A percentile compares a stretch with the other conserved stretches of the same genome.
Evolutionary conservation across 2,888 invertebrate species (phyloP).

Genomic region (Sarcophaga subvicina): DNA sequence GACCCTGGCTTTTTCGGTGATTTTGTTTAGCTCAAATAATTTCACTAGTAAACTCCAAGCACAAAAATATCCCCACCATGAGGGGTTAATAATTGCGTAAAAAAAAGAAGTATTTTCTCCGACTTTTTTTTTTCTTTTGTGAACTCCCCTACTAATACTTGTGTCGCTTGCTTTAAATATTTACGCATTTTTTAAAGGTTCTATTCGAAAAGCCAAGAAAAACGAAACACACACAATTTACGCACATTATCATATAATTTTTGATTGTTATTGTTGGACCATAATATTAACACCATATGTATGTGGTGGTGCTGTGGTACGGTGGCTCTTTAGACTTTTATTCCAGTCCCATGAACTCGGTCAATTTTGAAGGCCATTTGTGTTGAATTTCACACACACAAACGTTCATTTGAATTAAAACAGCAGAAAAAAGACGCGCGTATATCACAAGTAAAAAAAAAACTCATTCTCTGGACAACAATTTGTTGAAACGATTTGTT

Average conservation of each 20-base stretch:
- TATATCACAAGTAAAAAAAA: not conserved
- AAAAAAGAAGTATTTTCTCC: too few relatives aligned
- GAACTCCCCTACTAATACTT: not conserved
- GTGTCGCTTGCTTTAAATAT: not conserved
- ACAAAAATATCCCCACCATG: too few relatives aligned
- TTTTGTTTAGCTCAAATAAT: too few relatives aligned
- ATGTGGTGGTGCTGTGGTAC: not conserved
- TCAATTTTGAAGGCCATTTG: constrained; percentile 76
- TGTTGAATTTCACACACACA: constrained; percentile 3
- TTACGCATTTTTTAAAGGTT: constrained; percentile 12
- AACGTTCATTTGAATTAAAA: not conserved
- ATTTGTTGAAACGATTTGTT: constrained; percentile 10
- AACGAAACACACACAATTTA: not conserved
- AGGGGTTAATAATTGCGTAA: too few relatives aligned
- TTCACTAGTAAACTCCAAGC: too few relatives aligned
- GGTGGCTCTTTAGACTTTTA: not conserved
- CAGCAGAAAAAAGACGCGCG: too few relatives aligned
- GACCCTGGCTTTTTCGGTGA: too few relatives aligned
- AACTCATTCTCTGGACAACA: not conserved
- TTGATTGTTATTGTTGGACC: not conserved
- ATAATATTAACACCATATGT: constrained; percentile 3
- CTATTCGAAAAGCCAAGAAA: not conserved
- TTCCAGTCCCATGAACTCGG: constrained; percentile 76
- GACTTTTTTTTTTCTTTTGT: not conserved
- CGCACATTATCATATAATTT: constrained; percentile 15